Evolutionary conservation across 2,797 vertebrate species (phyloP).

Genomic region (Antennarius maculatus): DNA sequence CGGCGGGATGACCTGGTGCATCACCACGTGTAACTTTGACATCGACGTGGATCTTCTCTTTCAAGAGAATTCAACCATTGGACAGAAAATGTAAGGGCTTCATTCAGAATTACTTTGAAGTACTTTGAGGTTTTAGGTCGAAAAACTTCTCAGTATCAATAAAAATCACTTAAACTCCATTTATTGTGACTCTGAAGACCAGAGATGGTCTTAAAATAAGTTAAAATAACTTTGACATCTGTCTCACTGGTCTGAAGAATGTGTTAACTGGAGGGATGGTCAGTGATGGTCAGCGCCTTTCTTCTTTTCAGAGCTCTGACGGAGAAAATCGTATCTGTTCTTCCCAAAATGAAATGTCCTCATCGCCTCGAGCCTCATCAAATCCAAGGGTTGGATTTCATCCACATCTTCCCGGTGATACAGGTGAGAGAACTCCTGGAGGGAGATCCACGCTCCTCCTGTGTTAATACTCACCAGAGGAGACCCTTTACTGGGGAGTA

Average conservation of each 20-base stretch:
- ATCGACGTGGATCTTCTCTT: slow-evolving; percentile 96
- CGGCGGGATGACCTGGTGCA: slow-evolving; percentile 98
- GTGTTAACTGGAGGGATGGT: neutral
- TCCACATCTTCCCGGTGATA: slow-evolving; percentile 97
- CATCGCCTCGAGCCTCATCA: slow-evolving; percentile 97
- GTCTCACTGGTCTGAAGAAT: neutral
- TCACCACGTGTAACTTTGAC: slow-evolving; percentile 96
- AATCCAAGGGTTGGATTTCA: slow-evolving; percentile 98
- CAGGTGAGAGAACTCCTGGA: slow-evolving; percentile 80
- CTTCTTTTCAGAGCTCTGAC: slow-evolving; percentile 87
- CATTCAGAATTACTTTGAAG: too few relatives aligned
- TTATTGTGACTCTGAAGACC: too few relatives aligned
- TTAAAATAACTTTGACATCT: neutral
- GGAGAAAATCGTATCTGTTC: slow-evolving; percentile 96
- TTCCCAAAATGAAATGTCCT: slow-evolving; percentile 98
- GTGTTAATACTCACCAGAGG: neutral
- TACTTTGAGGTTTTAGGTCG: neutral
- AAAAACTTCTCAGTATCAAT: too few relatives aligned
- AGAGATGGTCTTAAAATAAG: too few relatives aligned
- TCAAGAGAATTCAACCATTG: slow-evolving; percentile 98
- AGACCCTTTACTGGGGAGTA: neutral
- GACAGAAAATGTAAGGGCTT: slow-evolving; percentile 93
- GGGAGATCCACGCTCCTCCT: neutral
- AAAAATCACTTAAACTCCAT: too few relatives aligned
- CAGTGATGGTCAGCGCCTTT: neutral